A percentile compares a stretch with the other conserved stretches of the same genome.
Conservation (phyloP, 2,888 invertebrate species). For the Rhabditoides inermis region DNA sequence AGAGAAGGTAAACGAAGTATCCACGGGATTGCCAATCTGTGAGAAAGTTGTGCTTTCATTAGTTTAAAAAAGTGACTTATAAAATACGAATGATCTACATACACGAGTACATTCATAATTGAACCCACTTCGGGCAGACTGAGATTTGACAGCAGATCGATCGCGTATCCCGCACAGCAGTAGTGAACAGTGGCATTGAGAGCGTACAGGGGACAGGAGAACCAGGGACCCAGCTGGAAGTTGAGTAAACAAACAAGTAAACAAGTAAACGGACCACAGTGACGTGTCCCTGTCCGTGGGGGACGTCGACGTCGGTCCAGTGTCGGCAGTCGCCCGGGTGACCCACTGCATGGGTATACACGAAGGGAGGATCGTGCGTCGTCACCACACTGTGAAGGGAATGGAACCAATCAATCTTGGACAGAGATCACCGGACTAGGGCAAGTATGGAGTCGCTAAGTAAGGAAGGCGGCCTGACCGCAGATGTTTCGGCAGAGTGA, state of each 20-base stretch:
- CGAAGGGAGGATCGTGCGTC: constrained; percentile 43
- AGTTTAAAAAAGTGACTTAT: neutral
- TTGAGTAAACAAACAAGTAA: neutral
- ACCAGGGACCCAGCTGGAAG: constrained; percentile 43
- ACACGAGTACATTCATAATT: no score
- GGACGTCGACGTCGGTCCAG: constrained; percentile 23
- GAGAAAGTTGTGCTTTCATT: no score
- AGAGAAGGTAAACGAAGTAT: constrained; percentile 41
- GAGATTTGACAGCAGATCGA: constrained; percentile 39
- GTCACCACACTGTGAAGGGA: constrained; percentile 1
- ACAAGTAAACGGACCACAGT: constrained; percentile 22
- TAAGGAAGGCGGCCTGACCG: no score
- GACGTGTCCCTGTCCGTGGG: constrained; percentile 16
- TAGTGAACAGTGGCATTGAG: constrained; percentile 23
- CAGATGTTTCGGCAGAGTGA: constrained; percentile 42
- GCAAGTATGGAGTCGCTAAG: no score
- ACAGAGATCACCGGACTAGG: no score
- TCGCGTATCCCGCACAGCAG: constrained; percentile 46
- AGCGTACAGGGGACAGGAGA: constrained; percentile 27
- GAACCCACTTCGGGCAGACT: constrained; percentile 31
- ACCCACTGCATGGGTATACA: constrained; percentile 31
- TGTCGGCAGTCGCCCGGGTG: constrained; percentile 22
- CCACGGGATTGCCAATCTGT: constrained; percentile 23
- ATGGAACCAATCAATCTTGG: neutral
- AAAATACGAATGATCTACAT: no score